Evolutionary conservation across 1,140 invertebrate species (phyloP).

Genomic region (Theocolax elegans): DNA sequence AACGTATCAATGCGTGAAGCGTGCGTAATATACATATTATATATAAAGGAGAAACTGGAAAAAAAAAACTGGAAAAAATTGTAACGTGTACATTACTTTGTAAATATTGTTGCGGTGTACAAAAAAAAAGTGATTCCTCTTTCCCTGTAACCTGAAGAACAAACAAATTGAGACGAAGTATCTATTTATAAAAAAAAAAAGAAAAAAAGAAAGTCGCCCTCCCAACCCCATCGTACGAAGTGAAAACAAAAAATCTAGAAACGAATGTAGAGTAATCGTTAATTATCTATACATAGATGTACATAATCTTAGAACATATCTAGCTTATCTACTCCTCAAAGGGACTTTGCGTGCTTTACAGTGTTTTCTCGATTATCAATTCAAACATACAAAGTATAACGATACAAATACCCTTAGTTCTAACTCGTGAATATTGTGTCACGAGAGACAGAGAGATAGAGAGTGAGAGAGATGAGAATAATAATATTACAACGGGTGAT

Average conservation of each 20-base stretch:
- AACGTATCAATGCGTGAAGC: conserved; percentile 34
- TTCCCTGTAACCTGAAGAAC: background rate
- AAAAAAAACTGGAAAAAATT: conserved; percentile 44
- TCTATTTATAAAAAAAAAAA: conserved; percentile 53
- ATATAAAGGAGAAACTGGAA: conserved; percentile 1
- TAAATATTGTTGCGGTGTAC: conserved; percentile 65
- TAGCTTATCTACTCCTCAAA: conserved; percentile 52
- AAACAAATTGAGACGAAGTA: conserved; percentile 27
- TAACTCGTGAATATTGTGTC: no score
- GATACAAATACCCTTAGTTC: background rate
- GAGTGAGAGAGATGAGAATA: no score
- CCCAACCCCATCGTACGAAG: conserved; percentile 43
- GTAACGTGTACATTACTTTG: conserved; percentile 58
- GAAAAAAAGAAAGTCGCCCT: no score
- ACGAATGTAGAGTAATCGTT: conserved; percentile 55
- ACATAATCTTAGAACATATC: conserved; percentile 57
- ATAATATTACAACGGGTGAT: no score
- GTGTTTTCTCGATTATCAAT: conserved; percentile 1
- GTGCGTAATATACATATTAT: conserved; percentile 22
- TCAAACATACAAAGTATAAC: background rate
- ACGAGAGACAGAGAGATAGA: no score
- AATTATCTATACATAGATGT: conserved; percentile 60
- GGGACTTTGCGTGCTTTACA: conserved; percentile 20
- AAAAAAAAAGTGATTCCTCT: conserved; percentile 55
- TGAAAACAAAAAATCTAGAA: conserved; percentile 47